phyloP scores from a whole-genome alignment of 1,140 invertebrate genomes.

The Drosophila mojavensis region DNA sequence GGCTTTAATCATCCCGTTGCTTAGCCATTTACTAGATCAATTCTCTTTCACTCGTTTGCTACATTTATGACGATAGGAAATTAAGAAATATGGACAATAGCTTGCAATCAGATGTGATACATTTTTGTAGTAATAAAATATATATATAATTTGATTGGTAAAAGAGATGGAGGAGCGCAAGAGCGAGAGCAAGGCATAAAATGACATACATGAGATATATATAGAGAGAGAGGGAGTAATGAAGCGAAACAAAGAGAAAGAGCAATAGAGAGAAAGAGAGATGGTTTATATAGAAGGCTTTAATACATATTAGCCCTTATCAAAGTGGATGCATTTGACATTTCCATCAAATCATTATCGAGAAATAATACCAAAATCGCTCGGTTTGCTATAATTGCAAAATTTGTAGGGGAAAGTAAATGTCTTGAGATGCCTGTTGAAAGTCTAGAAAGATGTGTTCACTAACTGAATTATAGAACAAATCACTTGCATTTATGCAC shows the following conservation, averaged over 20 bases:
- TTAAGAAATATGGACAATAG: neutral
- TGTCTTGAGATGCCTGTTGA: slow-evolving; percentile 3
- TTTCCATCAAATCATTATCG: too few species aligned
- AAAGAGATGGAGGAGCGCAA: too few species aligned
- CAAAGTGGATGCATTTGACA: too few species aligned
- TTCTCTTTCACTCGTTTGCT: too few species aligned
- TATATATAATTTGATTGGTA: too few species aligned
- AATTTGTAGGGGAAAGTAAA: neutral
- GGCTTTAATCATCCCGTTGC: neutral
- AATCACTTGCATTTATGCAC: slow-evolving; percentile 4
- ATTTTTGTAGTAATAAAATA: too few species aligned
- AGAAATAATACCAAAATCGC: too few species aligned
- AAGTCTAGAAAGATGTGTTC: neutral
- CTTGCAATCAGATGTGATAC: too few species aligned
- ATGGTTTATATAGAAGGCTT: too few species aligned
- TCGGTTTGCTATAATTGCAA: too few species aligned
- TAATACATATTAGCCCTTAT: neutral
- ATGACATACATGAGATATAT: neutral
- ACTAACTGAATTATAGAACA: slow-evolving; percentile 17
- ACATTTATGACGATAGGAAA: neutral
- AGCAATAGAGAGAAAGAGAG: neutral
- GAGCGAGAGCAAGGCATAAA: neutral
- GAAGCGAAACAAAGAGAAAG: neutral
- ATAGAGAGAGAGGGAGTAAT: neutral
- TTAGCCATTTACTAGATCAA: too few species aligned